Evolutionary conservation across 1,140 invertebrate genomes (phyloP), one percentile per base, ranked within the genome.

Genomic region (Heliothis subflexa): DNA sequence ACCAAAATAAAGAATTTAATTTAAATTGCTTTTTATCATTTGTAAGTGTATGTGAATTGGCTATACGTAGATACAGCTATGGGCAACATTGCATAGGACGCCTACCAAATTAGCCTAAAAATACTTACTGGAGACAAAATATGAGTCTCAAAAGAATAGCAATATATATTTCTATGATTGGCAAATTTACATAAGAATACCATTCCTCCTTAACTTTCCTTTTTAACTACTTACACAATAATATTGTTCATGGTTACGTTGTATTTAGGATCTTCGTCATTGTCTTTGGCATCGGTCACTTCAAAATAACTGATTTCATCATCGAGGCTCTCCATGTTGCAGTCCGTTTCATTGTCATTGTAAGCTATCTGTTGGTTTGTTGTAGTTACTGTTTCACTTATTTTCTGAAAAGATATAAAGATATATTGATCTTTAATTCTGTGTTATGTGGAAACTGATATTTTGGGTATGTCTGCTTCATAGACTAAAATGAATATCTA

Each of bases 291-390:
- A 11, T 81, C 61, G 1, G 83, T 64, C 55, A 85, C 64, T 77
- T 85, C 81, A 55, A 85, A 85, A 28, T 82, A 85, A 55, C 83
- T 82, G 2, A 79, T 72, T 11, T 82, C 77, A 10, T 85, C 83
- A 50, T 84, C 78, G 9, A 80, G 28, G 7, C 66, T 59, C 9
- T 78, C 77, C 50, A 78, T 62, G 13, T 76, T 78, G 47, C 66
- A 71, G 25, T 77, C 74, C 4, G 47, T 50, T 18, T 76, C 61
- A 28, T 64, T 64, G 0, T 76, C 73, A 64, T 76, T 59, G 18
- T 74, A 16, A 4, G 71, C n/a, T 49, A 14, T 0, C 25, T 74
- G 33, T 25, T 74, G 54, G 25, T 33, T 73, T 11, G 4, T 73
- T 11, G 4, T 14, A 13, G 3, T 75, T 7, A n/a, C 11, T 14